Conservation (phyloP, 2,888 invertebrate species). For the Scaptodrosophila latifasciaeformis region DNA sequence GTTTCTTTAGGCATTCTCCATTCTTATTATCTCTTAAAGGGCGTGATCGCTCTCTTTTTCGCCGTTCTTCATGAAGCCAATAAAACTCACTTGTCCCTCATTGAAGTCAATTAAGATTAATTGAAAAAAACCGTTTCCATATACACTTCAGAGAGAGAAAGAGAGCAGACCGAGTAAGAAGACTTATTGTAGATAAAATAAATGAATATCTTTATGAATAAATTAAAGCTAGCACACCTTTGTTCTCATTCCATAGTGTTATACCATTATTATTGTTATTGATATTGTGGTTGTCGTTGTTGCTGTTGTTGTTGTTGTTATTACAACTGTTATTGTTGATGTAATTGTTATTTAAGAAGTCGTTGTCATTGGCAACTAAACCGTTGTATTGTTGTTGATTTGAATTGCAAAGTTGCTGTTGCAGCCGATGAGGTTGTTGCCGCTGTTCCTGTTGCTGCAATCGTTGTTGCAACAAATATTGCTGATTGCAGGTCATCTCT, state of each 20-base stretch:
- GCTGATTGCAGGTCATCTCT: slow-evolving; percentile 64
- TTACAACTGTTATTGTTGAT: slow-evolving; percentile 40
- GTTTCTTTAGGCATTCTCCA: too few species aligned
- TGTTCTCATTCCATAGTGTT: too few species aligned
- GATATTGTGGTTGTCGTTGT: slow-evolving; percentile 24
- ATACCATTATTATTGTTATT: slow-evolving; percentile 32
- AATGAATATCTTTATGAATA: neutral
- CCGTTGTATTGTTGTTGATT: slow-evolving; percentile 23
- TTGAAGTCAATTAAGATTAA: slow-evolving; percentile 29
- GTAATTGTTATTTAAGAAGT: slow-evolving; percentile 39
- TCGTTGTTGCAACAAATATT: slow-evolving; percentile 63
- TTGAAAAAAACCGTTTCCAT: slow-evolving; percentile 16
- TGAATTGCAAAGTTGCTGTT: slow-evolving; percentile 28
- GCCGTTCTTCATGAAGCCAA: too few species aligned
- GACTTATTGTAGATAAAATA: too few species aligned
- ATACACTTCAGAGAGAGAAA: neutral
- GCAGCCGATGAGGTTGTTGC: slow-evolving; percentile 28
- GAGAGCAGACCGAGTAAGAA: neutral
- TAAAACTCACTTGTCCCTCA: slow-evolving; percentile 17
- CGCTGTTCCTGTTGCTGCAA: slow-evolving; percentile 46
- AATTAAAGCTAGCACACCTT: too few species aligned
- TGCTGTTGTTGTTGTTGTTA: slow-evolving; percentile 35
- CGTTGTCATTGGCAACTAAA: slow-evolving; percentile 42
- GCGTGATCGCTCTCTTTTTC: too few species aligned
- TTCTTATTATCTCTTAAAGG: too few species aligned